These are phyloP conservation scores for Drosophila setifemur DNA, from an alignment of 1,140 invertebrate genomes.

Conservation along the genomic window DNA sequence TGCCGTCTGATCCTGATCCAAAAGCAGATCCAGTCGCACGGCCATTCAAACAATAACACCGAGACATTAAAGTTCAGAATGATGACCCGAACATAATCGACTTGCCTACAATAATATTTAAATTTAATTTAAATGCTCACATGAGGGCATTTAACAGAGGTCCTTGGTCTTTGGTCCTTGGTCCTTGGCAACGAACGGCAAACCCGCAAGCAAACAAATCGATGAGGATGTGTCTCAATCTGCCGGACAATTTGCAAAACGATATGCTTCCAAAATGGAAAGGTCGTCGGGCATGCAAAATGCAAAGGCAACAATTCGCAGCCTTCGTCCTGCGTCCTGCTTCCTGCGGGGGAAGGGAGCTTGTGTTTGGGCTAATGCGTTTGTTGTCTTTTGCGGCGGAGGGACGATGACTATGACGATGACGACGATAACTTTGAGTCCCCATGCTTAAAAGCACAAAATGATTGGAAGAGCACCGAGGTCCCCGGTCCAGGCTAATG, in stretches of 20 bases:
- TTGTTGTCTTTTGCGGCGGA: conserved; percentile 54
- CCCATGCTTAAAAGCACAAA: conserved; percentile 69
- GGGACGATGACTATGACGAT: conserved; percentile 17
- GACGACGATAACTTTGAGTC: conserved; percentile 63
- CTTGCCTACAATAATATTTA: conserved; percentile 81
- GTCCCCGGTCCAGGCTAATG: conserved; percentile 45
- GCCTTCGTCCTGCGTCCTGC: neutral
- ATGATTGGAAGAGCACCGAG: conserved; percentile 53
- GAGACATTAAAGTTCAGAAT: conserved; percentile 74
- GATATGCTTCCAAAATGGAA: conserved; percentile 37
- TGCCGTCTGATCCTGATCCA: neutral
- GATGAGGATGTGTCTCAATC: conserved; percentile 60
- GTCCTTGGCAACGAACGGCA: neutral
- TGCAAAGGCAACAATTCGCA: conserved; percentile 56
- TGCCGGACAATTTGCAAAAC: conserved; percentile 69
- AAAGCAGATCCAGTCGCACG: neutral
- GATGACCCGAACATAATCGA: conserved; percentile 76
- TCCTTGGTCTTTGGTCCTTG: neutral
- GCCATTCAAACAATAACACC: conserved; percentile 64
- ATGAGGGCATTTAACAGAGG: conserved; percentile 63
- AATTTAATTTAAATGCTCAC: conserved; percentile 82
- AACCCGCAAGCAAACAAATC: conserved; percentile 62
- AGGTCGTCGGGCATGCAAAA: conserved; percentile 55
- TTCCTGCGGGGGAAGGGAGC: neutral
- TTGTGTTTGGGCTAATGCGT: conserved; percentile 52